These are phyloP conservation scores for Xestia rhomboidea DNA, from an alignment of 2,888 invertebrate species.

Conservation along the genomic window DNA sequence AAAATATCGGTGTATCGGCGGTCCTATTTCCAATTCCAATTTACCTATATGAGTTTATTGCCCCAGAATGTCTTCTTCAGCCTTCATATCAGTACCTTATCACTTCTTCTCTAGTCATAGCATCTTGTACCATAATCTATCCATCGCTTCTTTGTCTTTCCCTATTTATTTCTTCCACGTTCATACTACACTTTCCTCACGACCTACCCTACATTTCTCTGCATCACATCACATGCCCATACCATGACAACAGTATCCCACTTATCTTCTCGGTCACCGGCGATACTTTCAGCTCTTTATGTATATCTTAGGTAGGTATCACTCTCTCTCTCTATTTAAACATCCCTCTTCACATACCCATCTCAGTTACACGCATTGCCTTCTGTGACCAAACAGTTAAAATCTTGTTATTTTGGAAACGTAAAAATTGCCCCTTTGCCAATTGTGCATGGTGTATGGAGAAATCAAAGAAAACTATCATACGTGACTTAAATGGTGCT, in stretches of 20 bases:
- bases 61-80: neutral
- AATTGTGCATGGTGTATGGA: slow-evolving; percentile 1
- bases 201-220: slow-evolving; percentile 3
- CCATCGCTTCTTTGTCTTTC: neutral
- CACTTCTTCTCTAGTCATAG: neutral
- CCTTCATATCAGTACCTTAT: neutral
- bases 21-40: neutral
- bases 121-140: neutral
- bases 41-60: neutral
- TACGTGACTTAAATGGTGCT: slow-evolving; percentile 4
- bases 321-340: neutral
- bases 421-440: neutral
- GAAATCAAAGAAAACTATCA: slow-evolving; percentile 22
- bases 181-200: neutral
- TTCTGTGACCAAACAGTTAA: neutral
- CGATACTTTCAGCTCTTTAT: neutral
- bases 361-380: neutral
- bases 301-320: neutral
- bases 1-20: neutral
- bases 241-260: neutral
- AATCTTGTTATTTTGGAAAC: neutral
- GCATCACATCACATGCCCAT: slow-evolving; percentile 9
- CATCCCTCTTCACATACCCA: neutral
- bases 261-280: neutral
- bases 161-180: neutral